Percentiles rank a stretch among this genome's conserved stretches.
Evolutionary conservation across 1,140 invertebrate species (phyloP).

Genomic region (Araneus ventricosus): DNA sequence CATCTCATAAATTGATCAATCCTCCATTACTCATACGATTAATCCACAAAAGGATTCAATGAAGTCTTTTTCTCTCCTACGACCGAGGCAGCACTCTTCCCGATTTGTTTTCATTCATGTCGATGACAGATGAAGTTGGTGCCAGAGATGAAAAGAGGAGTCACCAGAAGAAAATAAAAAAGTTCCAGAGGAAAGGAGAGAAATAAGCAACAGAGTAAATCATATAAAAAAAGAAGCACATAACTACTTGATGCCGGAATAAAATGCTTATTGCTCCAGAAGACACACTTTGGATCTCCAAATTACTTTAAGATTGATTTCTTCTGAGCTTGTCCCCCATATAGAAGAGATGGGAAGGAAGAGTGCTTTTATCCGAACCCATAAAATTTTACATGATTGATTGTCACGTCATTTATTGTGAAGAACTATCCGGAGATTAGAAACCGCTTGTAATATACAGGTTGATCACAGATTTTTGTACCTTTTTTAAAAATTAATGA

Average conservation of each 20-base stretch:
- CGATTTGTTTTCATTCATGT: conserved; percentile 6
- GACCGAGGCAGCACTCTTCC: background rate
- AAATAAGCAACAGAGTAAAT: background rate
- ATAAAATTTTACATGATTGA: conserved; percentile 59
- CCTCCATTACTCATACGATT: background rate
- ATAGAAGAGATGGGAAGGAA: background rate
- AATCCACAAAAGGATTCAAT: conserved; percentile 1
- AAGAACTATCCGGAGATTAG: background rate
- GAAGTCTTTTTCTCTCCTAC: background rate
- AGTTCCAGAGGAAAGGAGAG: background rate
- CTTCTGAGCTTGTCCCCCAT: background rate
- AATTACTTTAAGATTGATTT: conserved; percentile 62
- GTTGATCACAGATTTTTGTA: background rate
- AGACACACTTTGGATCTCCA: background rate
- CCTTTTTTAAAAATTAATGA: too few species aligned
- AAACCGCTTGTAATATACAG: background rate
- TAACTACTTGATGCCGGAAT: background rate
- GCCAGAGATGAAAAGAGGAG: conserved; percentile 10
- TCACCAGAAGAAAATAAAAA: background rate
- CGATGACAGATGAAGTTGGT: background rate
- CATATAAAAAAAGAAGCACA: background rate
- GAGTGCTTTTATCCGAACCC: background rate
- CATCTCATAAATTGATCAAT: background rate
- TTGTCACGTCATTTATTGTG: conserved; percentile 25
- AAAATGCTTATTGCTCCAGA: conserved; percentile 51